phyloP scores from a whole-genome alignment of 2,888 invertebrate species.

The Coelopa pilipes region DNA sequence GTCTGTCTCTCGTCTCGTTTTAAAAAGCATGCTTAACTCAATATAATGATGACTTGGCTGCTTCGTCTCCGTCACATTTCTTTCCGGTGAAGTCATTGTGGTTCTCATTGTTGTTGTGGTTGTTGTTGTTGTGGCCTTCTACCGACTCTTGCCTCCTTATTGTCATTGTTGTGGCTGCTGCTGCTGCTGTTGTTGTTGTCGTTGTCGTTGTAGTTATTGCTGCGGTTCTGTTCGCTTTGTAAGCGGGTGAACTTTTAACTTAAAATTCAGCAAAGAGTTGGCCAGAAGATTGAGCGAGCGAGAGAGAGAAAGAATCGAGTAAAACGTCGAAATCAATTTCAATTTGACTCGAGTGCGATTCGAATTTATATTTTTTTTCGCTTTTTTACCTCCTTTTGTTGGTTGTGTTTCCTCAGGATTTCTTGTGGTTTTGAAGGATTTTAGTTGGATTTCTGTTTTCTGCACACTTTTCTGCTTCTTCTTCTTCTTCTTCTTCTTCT shows the following conservation, averaged over 20 bases:
- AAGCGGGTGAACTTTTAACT: background rate
- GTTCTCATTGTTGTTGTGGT: background rate
- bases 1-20: background rate
- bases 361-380: background rate
- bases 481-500: background rate
- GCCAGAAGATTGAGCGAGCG: background rate
- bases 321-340: conserved; percentile 27
- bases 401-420: too few species aligned
- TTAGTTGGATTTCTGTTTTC: background rate
- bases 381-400: background rate
- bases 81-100: too few species aligned
- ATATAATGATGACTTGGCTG: conserved; percentile 8
- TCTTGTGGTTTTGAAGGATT: background rate
- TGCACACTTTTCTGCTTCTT: background rate
- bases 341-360: conserved; percentile 18
- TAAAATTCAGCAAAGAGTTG: background rate
- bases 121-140: conserved; percentile 2
- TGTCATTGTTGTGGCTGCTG: background rate
- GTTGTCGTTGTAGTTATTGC: background rate
- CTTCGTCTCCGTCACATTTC: too few species aligned
- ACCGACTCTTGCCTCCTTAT: background rate
- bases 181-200: background rate
- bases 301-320: conserved; percentile 12
- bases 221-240: background rate
- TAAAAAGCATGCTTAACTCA: conserved; percentile 22